Conservation (phyloP, 2,797 vertebrate genomes). For the Halcyon leucocephala region DNA sequence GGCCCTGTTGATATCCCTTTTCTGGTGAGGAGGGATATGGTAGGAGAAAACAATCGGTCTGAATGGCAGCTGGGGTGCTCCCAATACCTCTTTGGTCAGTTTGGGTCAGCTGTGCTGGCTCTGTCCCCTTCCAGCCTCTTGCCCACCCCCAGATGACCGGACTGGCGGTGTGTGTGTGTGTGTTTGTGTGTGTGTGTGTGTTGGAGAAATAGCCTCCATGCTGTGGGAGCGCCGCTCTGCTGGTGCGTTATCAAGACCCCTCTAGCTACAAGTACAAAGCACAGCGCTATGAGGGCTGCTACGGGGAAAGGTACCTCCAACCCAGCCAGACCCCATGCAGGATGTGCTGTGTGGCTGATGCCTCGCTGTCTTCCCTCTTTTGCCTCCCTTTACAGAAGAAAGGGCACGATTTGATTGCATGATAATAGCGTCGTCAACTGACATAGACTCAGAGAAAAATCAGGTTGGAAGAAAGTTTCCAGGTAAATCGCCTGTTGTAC, state of each 20-base stretch:
- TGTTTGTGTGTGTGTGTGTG: too few species aligned
- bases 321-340: background rate
- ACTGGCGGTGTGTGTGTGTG: fast-evolving
- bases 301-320: background rate
- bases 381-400: too few species aligned
- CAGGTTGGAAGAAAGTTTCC: background rate
- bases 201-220: fast-evolving
- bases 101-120: background rate
- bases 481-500: background rate
- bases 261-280: background rate
- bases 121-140: background rate
- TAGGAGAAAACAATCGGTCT: background rate
- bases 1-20: background rate
- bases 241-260: background rate
- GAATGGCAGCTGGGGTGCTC: background rate
- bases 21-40: background rate
- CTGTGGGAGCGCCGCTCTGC: background rate
- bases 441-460: too few species aligned
- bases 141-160: background rate
- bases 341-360: too few species aligned
- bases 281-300: background rate
- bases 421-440: too few species aligned
- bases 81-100: background rate
- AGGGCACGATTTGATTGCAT: too few species aligned
- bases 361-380: too few species aligned